Evolutionary conservation across 1,140 invertebrate species (phyloP).

Genomic region (Xylocopa sonorina): DNA sequence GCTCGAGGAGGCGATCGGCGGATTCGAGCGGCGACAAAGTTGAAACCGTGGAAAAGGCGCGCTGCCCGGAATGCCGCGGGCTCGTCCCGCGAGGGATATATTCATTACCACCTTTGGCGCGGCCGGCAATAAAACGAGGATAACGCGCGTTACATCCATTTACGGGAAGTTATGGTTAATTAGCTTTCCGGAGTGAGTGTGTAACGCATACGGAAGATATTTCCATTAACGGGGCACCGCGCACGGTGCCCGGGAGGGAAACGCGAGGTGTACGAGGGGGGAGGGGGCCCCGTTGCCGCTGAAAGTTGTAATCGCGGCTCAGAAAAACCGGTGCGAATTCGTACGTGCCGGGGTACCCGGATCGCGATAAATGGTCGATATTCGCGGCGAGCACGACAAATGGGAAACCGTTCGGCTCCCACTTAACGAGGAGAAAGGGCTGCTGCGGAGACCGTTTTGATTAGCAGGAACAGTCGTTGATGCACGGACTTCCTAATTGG

Average conservation of each 20-base stretch:
- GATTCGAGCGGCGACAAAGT: no score
- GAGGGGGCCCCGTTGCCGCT: no score
- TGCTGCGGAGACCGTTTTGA: neutral
- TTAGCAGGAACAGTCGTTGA: neutral
- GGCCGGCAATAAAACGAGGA: slow-evolving; percentile 1
- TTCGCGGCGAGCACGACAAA: slow-evolving; percentile 1
- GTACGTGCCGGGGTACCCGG: neutral
- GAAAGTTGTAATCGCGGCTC: neutral
- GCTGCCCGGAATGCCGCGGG: neutral
- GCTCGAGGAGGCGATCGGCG: no score
- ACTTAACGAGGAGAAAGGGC: slow-evolving; percentile 38
- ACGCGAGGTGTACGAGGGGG: no score
- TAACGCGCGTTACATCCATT: slow-evolving; percentile 59
- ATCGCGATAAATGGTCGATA: slow-evolving; percentile 34
- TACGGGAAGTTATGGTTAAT: slow-evolving; percentile 65
- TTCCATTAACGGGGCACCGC: slow-evolving; percentile 58
- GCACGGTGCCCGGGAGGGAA: slow-evolving; percentile 12
- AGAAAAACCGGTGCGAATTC: neutral
- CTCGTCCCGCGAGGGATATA: neutral
- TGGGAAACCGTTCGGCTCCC: neutral
- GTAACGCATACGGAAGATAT: slow-evolving; percentile 47
- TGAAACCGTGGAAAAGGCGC: neutral
- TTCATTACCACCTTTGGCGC: slow-evolving; percentile 16
- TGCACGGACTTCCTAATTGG: neutral
- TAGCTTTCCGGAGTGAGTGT: slow-evolving; percentile 45